These are phyloP conservation scores for Alligator mississippiensis DNA, from an alignment of 2,113 vertebrate genomes.

Conservation along the genomic window DNA sequence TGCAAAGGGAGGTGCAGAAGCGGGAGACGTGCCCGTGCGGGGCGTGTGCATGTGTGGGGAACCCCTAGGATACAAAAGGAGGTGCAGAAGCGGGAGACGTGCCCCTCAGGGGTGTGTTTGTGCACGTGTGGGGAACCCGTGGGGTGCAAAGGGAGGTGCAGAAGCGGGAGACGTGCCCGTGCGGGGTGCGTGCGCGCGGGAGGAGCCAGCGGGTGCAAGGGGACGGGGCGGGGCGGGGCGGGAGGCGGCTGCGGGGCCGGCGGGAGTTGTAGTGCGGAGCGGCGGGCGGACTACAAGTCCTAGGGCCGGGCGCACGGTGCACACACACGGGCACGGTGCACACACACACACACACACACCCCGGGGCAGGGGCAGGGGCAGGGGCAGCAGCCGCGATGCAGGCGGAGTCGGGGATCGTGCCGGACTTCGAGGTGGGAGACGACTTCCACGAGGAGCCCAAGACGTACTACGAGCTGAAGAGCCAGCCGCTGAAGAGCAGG, in stretches of 20 bases:
- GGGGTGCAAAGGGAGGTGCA: too few species aligned
- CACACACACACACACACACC: too few species aligned
- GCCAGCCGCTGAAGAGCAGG: constrained; percentile 93
- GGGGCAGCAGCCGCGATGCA: constrained; percentile 83
- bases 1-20: too few species aligned
- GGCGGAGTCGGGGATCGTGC: constrained; percentile 94
- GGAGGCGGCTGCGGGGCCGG: constrained; percentile 73
- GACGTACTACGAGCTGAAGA: constrained; percentile 97
- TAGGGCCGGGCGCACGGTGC: constrained; percentile 41
- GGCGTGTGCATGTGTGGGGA: too few species aligned
- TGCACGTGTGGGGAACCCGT: too few species aligned
- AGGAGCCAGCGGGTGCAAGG: background rate
- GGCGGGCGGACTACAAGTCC: constrained; percentile 65
- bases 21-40: too few species aligned
- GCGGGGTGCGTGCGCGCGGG: too few species aligned
- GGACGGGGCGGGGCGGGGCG: constrained; percentile 36
- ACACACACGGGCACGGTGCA: background rate
- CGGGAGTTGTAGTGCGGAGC: background rate
- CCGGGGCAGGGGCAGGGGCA: too few species aligned
- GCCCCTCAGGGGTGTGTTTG: too few species aligned
- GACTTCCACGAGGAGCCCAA: constrained; percentile 96
- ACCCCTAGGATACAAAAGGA: too few species aligned
- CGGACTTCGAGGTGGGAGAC: constrained; percentile 94
- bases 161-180: too few species aligned
- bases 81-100: too few species aligned